A percentile compares a stretch with the other conserved stretches of the same genome.
Conservation (phyloP, 2,888 invertebrate species). For the Athalia cordata region DNA sequence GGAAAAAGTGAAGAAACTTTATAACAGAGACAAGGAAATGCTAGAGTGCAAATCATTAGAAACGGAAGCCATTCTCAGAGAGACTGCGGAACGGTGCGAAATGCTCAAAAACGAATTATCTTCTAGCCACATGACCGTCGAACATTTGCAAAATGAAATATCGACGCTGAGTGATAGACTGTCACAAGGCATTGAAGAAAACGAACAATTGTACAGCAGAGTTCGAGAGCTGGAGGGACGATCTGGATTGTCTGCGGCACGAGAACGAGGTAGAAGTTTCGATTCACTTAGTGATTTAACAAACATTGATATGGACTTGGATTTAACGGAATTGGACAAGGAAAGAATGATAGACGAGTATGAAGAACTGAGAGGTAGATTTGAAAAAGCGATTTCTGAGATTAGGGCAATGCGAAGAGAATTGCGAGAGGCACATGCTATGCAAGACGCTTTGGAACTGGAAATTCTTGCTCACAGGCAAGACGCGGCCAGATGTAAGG, state of each 20-base stretch:
- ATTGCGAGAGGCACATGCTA: conserved; percentile 85
- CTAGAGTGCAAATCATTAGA: conserved; percentile 82
- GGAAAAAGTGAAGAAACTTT: conserved; percentile 78
- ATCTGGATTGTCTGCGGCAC: conserved; percentile 75
- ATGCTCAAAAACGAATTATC: conserved; percentile 80
- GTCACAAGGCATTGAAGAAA: conserved; percentile 84
- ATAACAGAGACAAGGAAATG: conserved; percentile 80
- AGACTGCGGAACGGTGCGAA: conserved; percentile 81
- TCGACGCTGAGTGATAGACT: conserved; percentile 81
- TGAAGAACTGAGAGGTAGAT: conserved; percentile 83
- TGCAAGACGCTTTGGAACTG: conserved; percentile 87
- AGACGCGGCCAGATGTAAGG: conserved; percentile 80
- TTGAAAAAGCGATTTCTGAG: conserved; percentile 89
- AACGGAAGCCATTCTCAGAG: conserved; percentile 81
- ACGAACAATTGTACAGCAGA: conserved; percentile 83
- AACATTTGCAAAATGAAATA: conserved; percentile 81
- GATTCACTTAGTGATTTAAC: conserved; percentile 89
- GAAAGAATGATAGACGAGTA: conserved; percentile 88
- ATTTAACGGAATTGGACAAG: conserved; percentile 84
- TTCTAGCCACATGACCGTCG: conserved; percentile 80
- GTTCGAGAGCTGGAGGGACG: conserved; percentile 84
- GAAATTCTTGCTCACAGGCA: conserved; percentile 85
- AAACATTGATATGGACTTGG: conserved; percentile 85
- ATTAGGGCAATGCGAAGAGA: conserved; percentile 89
- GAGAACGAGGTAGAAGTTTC: conserved; percentile 81